Percentiles rank a stretch among this genome's conserved stretches.
Evolutionary conservation across 2,888 invertebrate species (phyloP).

Genomic region (Morpho deidamia): DNA sequence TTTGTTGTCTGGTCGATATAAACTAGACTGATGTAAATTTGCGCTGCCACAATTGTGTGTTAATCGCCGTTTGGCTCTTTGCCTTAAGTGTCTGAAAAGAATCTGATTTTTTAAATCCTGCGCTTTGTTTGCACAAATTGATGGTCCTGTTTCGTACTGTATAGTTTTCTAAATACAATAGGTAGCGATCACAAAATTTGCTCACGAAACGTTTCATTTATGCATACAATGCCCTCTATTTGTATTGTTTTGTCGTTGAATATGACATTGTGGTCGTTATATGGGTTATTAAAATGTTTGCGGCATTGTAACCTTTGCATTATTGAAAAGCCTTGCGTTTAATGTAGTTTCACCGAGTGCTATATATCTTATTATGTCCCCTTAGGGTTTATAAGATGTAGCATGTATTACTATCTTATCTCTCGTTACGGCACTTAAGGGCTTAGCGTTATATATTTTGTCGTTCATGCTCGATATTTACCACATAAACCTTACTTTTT

Average conservation of each 20-base stretch:
- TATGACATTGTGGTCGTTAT: slow-evolving; percentile 25
- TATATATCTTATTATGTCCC: slow-evolving; percentile 14
- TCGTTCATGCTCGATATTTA: slow-evolving; percentile 2
- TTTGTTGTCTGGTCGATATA: slow-evolving; percentile 26
- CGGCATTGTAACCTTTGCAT: slow-evolving; percentile 23
- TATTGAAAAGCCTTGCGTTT: slow-evolving; percentile 21
- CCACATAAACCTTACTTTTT: not conserved
- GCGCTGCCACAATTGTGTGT: slow-evolving; percentile 30
- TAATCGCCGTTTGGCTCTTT: slow-evolving; percentile 27
- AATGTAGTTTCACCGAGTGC: slow-evolving; percentile 11
- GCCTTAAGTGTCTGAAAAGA: slow-evolving; percentile 19
- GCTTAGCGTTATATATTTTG: slow-evolving; percentile 1
- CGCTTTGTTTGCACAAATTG: slow-evolving; percentile 21
- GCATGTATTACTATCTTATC: slow-evolving; percentile 4
- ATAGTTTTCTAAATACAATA: slow-evolving; percentile 13
- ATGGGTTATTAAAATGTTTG: slow-evolving; percentile 26
- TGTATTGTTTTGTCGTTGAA: slow-evolving; percentile 26
- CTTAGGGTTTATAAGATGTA: slow-evolving; percentile 4
- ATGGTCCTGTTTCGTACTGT: slow-evolving; percentile 8
- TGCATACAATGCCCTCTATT: slow-evolving; percentile 26
- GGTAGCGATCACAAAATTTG: slow-evolving; percentile 23
- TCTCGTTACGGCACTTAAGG: slow-evolving; percentile 6
- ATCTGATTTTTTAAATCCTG: slow-evolving; percentile 21
- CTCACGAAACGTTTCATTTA: slow-evolving; percentile 23
- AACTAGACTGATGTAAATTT: slow-evolving; percentile 27